Conservation (phyloP, 2,888 invertebrate genomes). For the Terebella lapidaria region DNA sequence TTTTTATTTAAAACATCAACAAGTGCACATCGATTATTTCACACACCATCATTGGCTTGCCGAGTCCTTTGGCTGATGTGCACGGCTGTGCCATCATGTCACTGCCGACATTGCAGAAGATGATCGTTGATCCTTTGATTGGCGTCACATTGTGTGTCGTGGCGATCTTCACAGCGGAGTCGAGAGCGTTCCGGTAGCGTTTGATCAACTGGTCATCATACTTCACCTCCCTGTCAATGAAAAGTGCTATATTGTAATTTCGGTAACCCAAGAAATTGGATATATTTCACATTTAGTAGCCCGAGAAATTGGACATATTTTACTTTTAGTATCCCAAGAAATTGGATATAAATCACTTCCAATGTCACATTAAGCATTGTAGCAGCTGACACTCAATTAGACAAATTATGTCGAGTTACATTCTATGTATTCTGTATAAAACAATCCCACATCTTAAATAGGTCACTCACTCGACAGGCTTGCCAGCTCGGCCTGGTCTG, state of each 20-base stretch:
- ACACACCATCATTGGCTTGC: constrained; percentile 45
- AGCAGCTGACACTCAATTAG: too few species aligned
- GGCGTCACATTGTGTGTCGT: constrained; percentile 54
- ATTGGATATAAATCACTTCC: too few species aligned
- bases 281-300: not conserved
- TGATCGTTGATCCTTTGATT: constrained; percentile 52
- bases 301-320: not conserved
- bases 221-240: constrained; percentile 31
- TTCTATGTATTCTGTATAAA: too few species aligned
- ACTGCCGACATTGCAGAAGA: constrained; percentile 45
- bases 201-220: constrained; percentile 24
- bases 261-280: not conserved
- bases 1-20: too few species aligned
- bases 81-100: constrained; percentile 37
- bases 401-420: too few species aligned
- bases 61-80: constrained; percentile 46
- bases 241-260: constrained; percentile 1
- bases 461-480: too few species aligned
- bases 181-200: constrained; percentile 51
- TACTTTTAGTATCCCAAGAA: too few species aligned
- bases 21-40: too few species aligned
- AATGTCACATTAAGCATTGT: too few species aligned
- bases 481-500: too few species aligned
- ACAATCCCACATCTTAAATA: too few species aligned
- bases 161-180: constrained; percentile 54